Percentiles rank a stretch among this genome's conserved stretches.
Conservation (phyloP, 2,888 invertebrate species). For the Limnephilus lunatus region DNA sequence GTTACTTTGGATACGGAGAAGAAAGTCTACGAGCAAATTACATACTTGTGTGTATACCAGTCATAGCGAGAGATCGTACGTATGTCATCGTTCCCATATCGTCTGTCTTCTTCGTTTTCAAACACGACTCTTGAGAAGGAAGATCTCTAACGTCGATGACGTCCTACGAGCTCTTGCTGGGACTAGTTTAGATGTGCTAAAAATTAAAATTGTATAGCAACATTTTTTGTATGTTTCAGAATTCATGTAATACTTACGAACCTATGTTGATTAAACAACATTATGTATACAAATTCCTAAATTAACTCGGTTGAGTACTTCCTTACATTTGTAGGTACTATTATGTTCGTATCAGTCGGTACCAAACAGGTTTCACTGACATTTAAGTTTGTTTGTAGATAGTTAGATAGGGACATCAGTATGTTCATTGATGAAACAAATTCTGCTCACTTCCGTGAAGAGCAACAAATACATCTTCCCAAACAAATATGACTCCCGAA, state of each 20-base stretch:
- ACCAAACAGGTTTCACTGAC: not conserved
- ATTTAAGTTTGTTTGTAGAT: not conserved
- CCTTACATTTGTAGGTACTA: not conserved
- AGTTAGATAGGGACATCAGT: not conserved
- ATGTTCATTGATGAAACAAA: conserved; percentile 5
- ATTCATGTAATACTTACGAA: too few relatives aligned
- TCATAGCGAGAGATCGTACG: too few relatives aligned
- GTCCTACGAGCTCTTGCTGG: too few relatives aligned
- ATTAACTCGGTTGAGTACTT: too few relatives aligned
- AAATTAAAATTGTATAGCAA: not conserved
- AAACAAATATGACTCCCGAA: conserved; percentile 17
- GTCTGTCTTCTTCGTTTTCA: too few relatives aligned
- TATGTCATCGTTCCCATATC: too few relatives aligned
- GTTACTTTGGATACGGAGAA: not conserved
- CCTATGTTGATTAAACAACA: too few relatives aligned
- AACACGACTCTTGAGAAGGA: too few relatives aligned
- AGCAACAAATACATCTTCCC: conserved; percentile 18
- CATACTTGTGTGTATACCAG: not conserved
- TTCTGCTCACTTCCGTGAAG: conserved; percentile 26
- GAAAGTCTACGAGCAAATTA: not conserved
- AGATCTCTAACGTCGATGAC: too few relatives aligned
- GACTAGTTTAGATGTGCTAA: too few relatives aligned
- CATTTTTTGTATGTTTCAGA: not conserved
- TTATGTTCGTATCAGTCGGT: not conserved
- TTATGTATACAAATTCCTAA: too few relatives aligned